Evolutionary conservation across 2,797 vertebrate genomes (phyloP).

Genomic region (Lophius americanus): DNA sequence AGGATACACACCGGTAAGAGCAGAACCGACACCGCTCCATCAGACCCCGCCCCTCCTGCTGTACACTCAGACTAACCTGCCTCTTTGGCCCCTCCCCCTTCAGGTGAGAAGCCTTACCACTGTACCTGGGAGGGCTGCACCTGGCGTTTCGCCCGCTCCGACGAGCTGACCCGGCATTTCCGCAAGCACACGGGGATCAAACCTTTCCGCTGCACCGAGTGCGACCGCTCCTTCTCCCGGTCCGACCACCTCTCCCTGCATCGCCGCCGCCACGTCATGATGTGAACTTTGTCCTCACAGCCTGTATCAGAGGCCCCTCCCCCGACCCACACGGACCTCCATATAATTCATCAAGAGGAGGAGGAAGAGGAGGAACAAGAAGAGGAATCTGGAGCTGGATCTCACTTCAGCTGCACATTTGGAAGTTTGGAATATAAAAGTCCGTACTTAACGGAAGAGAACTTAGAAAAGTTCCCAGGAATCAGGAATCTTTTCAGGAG

Average conservation of each 20-base stretch:
- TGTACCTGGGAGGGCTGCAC: conserved; percentile 98
- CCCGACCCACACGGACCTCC: conserved; percentile 13
- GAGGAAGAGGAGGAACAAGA: conserved; percentile 40
- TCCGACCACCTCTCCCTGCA: conserved; percentile 97
- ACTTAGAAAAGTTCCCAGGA: too few relatives aligned
- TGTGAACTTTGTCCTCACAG: conserved; percentile 80
- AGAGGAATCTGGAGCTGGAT: not conserved
- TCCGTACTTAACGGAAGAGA: too few relatives aligned
- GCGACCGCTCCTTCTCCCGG: conserved; percentile 96
- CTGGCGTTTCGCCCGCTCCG: conserved; percentile 96
- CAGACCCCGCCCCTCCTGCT: too few relatives aligned
- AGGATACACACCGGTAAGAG: conserved; percentile 94
- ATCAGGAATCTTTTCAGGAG: too few relatives aligned
- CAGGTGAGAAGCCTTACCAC: conserved; percentile 97
- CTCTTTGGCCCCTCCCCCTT: not conserved
- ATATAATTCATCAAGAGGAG: not conserved
- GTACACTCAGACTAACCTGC: not conserved
- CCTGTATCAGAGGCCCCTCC: not conserved
- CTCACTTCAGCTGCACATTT: too few relatives aligned
- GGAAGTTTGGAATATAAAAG: too few relatives aligned
- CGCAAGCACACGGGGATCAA: conserved; percentile 98
- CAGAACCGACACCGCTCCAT: not conserved
- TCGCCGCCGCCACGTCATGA: conserved; percentile 94
- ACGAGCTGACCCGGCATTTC: conserved; percentile 95
- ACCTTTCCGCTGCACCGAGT: conserved; percentile 95